Evolutionary conservation across 2,797 vertebrate species (phyloP).

Genomic region (Hippoglossus hippoglossus): DNA sequence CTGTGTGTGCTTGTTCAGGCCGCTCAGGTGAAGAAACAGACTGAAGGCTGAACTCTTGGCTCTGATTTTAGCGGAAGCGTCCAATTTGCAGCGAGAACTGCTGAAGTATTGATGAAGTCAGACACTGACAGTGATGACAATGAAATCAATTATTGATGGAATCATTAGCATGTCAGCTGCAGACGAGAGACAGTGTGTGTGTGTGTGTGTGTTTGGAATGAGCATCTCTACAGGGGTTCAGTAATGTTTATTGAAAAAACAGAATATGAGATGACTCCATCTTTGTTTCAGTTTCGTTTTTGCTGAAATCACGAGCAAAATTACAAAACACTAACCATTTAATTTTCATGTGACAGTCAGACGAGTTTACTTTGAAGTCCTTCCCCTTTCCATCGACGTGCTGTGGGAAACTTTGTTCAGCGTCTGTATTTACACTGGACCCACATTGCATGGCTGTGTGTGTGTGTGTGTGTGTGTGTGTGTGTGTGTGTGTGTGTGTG

Average conservation of each 20-base stretch:
- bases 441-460: conserved; percentile 2
- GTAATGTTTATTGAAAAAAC: no score
- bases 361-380: conserved; percentile 7
- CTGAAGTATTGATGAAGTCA: conserved; percentile 65
- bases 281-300: neutral
- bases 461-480: no score
- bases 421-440: conserved; percentile 53
- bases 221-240: no score
- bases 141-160: conserved; percentile 69
- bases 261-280: neutral
- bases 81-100: conserved; percentile 37
- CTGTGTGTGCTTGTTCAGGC: neutral
- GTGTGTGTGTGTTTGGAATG: no score
- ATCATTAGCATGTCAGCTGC: conserved; percentile 65
- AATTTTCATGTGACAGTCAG: neutral
- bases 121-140: conserved; percentile 57
- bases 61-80: conserved; percentile 29
- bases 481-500: no score
- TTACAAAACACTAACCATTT: neutral
- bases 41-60: neutral
- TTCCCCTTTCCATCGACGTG: conserved; percentile 7
- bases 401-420: conserved; percentile 25
- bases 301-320: neutral
- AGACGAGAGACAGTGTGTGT: conserved; percentile 1
- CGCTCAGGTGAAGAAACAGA: neutral